Percentiles rank a stretch among this genome's conserved stretches.
Conservation (phyloP, 2,113 vertebrate species). For the Triplophysa siluroides region DNA sequence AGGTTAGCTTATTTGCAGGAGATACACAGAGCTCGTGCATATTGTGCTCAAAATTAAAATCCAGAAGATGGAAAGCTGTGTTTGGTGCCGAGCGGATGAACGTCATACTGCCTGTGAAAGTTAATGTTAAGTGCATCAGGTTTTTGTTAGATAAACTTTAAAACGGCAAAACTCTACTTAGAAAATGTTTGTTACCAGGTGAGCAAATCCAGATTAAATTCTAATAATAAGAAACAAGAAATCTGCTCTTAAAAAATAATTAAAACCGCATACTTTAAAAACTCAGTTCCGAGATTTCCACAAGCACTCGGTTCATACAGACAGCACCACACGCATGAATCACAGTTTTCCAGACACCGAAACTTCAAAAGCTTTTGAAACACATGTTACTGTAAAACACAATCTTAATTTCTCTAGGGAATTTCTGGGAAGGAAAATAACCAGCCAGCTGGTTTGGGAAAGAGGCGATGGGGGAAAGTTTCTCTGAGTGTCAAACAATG, state of each 20-base stretch:
- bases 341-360: conserved; percentile 18
- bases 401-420: conserved; percentile 10
- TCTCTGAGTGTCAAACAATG: background rate
- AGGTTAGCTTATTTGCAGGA: conserved; percentile 46
- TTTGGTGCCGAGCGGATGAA: conserved; percentile 33
- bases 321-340: conserved; percentile 33
- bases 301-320: conserved; percentile 41
- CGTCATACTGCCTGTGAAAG: conserved; percentile 26
- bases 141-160: no score
- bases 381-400: background rate
- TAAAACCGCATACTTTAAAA: background rate
- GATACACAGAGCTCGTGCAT: background rate
- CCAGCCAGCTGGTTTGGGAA: conserved; percentile 62
- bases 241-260: background rate
- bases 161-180: no score
- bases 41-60: conserved; percentile 15
- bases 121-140: no score
- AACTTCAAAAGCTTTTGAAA: background rate
- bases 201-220: background rate
- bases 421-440: conserved; percentile 20
- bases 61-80: background rate
- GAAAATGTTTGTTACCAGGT: no score
- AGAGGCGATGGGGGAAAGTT: background rate
- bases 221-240: background rate
- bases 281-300: conserved; percentile 13